phyloP scores from a whole-genome alignment of 2,113 vertebrate species.

The Cynopterus brachyotis region DNA sequence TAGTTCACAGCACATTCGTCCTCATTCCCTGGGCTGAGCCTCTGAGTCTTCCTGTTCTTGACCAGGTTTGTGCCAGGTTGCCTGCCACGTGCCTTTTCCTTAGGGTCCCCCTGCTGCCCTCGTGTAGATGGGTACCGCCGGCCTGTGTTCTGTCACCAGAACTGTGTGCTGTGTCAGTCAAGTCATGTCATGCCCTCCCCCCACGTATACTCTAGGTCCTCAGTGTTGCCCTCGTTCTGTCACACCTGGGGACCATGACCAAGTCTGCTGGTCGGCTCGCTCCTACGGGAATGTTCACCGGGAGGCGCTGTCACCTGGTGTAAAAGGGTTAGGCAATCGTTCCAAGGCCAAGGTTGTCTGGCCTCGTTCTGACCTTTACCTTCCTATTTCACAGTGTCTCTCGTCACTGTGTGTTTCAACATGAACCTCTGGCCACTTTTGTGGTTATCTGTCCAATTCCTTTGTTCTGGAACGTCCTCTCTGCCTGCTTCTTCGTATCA shows the following conservation, averaged over 20 bases:
- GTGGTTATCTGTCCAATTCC: neutral
- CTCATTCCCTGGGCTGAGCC: neutral
- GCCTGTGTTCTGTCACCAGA: neutral
- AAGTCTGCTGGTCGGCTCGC: neutral
- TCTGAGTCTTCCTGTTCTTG: neutral
- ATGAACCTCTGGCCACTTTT: neutral
- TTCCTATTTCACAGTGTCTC: neutral
- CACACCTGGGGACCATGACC: neutral
- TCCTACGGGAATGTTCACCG: neutral
- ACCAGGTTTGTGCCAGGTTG: neutral
- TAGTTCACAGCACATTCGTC: neutral
- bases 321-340: neutral
- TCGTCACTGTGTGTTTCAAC: neutral
- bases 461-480: neutral
- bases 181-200: no score
- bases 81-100: accelerated
- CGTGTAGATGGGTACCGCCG: no score
- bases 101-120: neutral
- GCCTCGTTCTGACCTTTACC: neutral
- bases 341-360: neutral
- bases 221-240: no score
- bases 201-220: neutral
- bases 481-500: neutral
- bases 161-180: neutral
- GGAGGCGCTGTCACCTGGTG: neutral